Percentiles rank a stretch among this genome's conserved stretches.
phyloP scores from a whole-genome alignment of 2,797 vertebrate genomes.

The Prionace glauca region DNA sequence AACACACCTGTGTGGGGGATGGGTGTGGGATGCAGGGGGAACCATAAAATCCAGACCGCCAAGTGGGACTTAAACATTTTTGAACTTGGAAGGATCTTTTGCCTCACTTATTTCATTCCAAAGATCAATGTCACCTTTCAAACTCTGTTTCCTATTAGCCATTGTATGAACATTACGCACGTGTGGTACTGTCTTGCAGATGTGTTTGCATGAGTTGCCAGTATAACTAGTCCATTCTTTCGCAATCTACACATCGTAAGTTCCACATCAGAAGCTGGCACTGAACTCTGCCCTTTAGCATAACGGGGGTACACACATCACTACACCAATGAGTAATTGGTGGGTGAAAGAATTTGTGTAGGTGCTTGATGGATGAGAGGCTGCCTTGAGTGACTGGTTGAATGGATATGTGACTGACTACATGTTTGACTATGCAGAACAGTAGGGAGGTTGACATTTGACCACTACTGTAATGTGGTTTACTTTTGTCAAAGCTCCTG shows the following conservation, averaged over 20 bases:
- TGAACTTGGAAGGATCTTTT: not conserved
- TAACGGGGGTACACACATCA: not conserved
- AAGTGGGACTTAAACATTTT: not conserved
- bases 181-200: not conserved
- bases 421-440: constrained; percentile 5
- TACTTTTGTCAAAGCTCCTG: not conserved
- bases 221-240: not conserved
- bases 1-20: too few species aligned
- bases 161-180: not conserved
- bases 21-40: too few species aligned
- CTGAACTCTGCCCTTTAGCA: not conserved
- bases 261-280: not conserved
- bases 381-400: not conserved
- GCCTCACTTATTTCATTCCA: not conserved
- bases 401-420: not conserved
- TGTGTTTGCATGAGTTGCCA: not conserved
- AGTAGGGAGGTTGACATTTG: not conserved
- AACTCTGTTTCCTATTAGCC: constrained; percentile 4
- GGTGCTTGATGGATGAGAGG: not conserved
- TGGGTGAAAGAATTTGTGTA: not conserved
- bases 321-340: not conserved
- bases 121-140: not conserved
- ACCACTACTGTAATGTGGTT: not conserved
- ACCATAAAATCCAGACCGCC: too few species aligned
- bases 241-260: not conserved